Percentiles rank a stretch among this genome's conserved stretches.
Conservation (phyloP, 1,140 invertebrate genomes). For the Samia ricini region DNA sequence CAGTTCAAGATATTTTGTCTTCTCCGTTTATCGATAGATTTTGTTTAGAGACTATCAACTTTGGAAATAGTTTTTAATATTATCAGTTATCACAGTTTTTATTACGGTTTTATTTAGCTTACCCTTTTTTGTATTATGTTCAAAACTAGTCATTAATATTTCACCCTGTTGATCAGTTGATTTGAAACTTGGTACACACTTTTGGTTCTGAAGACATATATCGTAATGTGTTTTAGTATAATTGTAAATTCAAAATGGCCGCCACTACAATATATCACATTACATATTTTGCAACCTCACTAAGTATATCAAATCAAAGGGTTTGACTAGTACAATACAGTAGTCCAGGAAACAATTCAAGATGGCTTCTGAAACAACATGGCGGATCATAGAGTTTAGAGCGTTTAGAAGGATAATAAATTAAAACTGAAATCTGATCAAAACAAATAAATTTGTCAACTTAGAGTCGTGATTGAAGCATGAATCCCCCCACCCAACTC, state of each 20-base stretch:
- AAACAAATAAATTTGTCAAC: no score
- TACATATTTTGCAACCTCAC: constrained; percentile 6
- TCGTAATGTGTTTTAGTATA: neutral
- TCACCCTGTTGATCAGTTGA: neutral
- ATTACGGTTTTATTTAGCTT: no score
- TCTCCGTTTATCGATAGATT: no score
- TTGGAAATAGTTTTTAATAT: no score
- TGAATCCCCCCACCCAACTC: constrained; percentile 17
- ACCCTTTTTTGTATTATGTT: no score
- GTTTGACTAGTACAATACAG: neutral
- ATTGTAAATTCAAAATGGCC: constrained; percentile 4
- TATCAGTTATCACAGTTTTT: no score
- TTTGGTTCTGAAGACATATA: constrained; percentile 2
- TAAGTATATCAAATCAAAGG: no score
- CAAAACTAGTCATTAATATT: no score
- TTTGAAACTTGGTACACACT: constrained; percentile 3
- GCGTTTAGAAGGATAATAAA: no score
- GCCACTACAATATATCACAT: neutral
- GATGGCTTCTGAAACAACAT: constrained; percentile 14
- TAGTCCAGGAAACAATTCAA: constrained; percentile 3
- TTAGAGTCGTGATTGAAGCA: constrained; percentile 4
- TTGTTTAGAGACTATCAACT: no score
- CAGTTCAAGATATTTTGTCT: no score
- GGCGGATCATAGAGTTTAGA: constrained; percentile 12
- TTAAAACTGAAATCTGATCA: no score